Evolutionary conservation across 2,113 vertebrate species (phyloP), one percentile per base, ranked within the genome.

Genomic region (Nannospalax galili): DNA sequence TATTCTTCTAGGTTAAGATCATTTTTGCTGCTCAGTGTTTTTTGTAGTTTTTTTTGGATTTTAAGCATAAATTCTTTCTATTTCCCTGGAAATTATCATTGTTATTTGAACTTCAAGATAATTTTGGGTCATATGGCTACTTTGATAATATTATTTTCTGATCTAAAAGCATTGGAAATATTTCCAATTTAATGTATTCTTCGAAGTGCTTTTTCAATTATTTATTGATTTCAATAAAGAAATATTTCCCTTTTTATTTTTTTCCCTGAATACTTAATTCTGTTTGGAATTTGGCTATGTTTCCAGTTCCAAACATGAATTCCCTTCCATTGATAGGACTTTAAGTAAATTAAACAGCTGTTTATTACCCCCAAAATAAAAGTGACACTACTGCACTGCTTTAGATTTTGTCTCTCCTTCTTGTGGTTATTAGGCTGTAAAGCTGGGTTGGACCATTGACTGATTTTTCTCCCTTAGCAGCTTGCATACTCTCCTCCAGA

Each of bases 231-330:
- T 48, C 64, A 67, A 10, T 24, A 10, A 24, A 48, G 17, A 69
- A 32, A 15, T 85, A 6, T 42, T 65, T 84, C 45, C 6, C 48
- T 11, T 52, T 11, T n/a, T n/a, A n/a, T n/a, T 62, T 65, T 30
- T 32, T 40, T 69, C 69, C 1, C 28, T 48, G 10, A n/a, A 24
- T 48, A n/a, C 35, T 84, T 69, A 48, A 69, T 48, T 45, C 79
- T 42, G 42, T 12, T 15, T 4, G 1, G 0, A 42, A 30, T 9
- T 48, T n/a, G n/a, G n/a, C n/a, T n/a, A n/a, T n/a, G n/a, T n/a
- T n/a, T n/a, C n/a, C n/a, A n/a, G n/a, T n/a, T n/a, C n/a, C 19
- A 28, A 37, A 37, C 35, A 90, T 58, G 10, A 58, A 58, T 58
- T 58, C 58, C 58, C 58, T 58, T n/a, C n/a, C n/a, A n/a, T n/a